phyloP scores from a whole-genome alignment of 2,888 invertebrate species.

The Pristionchus exspectatus region DNA sequence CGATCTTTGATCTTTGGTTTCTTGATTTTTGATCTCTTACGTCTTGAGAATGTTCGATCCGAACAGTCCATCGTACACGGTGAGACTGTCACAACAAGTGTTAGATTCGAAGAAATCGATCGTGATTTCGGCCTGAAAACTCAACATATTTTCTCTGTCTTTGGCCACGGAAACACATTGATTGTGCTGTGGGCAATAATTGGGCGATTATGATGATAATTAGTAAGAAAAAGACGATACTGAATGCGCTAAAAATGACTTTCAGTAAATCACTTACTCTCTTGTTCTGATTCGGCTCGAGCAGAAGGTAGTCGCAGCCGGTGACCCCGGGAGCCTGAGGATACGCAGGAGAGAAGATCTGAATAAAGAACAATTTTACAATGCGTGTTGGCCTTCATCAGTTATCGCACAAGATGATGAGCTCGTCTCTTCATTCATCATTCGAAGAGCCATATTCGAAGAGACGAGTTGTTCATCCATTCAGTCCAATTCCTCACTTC shows the following conservation, averaged over 20 bases:
- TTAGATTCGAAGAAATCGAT: slow-evolving; percentile 51
- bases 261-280: background rate
- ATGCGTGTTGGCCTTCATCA: no score
- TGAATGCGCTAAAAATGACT: no score
- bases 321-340: slow-evolving; percentile 12
- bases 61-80: slow-evolving; percentile 42
- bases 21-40: slow-evolving; percentile 30
- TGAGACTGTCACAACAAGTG: slow-evolving; percentile 46
- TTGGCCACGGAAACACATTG: no score
- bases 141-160: background rate
- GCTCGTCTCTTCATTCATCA: no score
- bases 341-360: slow-evolving; percentile 51
- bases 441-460: no score
- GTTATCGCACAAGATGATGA: no score
- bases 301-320: slow-evolving; percentile 22
- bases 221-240: no score
- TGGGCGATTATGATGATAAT: background rate
- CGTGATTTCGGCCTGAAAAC: background rate
- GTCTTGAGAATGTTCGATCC: slow-evolving; percentile 48
- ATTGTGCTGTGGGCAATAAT: background rate
- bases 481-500: background rate
- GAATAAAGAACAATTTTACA: background rate
- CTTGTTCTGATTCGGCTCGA: slow-evolving; percentile 39
- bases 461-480: background rate
- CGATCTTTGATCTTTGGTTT: slow-evolving; percentile 8